Evolutionary conservation across 37 sponge, comb jelly and placozoan genomes (phyloP).

Genomic region (Oopsacas minuta): DNA sequence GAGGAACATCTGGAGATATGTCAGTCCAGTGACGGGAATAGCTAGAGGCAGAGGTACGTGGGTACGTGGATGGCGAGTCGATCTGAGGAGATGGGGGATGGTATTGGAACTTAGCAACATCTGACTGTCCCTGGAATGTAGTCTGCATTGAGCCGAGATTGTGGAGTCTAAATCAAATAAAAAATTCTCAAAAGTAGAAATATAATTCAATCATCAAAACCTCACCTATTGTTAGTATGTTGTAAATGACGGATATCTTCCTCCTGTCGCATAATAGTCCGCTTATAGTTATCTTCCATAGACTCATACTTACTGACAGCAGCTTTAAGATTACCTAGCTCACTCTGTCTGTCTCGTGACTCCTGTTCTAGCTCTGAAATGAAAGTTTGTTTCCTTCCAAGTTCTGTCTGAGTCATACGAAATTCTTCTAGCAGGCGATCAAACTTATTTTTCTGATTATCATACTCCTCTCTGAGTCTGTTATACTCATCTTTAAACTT

Average conservation of each 20-base stretch:
- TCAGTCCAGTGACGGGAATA: background rate
- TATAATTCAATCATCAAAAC: background rate
- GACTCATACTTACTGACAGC: conserved; percentile 13
- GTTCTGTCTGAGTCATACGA: conserved; percentile 1
- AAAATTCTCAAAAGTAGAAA: background rate
- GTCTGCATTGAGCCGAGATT: background rate
- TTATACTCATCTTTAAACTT: conserved; percentile 13
- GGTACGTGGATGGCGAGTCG: background rate
- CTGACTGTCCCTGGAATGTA: background rate
- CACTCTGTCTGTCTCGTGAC: conserved; percentile 3
- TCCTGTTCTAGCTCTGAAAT: conserved; percentile 4
- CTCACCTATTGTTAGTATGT: background rate
- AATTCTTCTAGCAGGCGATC: conserved; percentile 7
- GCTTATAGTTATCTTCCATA: conserved; percentile 16
- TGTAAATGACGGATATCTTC: background rate
- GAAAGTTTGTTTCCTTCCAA: background rate
- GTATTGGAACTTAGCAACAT: conserved; percentile 3
- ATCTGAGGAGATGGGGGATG: background rate
- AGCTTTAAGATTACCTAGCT: background rate
- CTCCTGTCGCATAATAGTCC: background rate
- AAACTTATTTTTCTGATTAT: background rate
- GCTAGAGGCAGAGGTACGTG: background rate
- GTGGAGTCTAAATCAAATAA: background rate
- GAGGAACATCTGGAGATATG: background rate
- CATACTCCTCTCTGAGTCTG: background rate